Conservation (phyloP, 2,797 vertebrate species). For the Lithobates pipiens region DNA sequence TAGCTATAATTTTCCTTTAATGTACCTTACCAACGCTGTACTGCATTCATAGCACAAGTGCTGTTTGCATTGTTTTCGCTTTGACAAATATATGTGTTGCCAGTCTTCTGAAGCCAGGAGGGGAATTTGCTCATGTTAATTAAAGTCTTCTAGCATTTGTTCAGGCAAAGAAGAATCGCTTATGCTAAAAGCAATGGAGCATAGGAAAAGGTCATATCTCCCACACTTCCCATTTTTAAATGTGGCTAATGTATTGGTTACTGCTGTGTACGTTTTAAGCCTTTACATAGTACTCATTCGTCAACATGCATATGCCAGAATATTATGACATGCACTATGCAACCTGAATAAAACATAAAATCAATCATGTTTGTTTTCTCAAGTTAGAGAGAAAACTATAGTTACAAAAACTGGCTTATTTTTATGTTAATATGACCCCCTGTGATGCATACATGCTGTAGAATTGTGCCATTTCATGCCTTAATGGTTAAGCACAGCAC, state of each 20-base stretch:
- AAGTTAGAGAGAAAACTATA: background rate
- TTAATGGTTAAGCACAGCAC: background rate
- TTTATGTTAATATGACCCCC: background rate
- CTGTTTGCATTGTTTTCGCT: constrained; percentile 41
- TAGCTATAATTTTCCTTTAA: constrained; percentile 36
- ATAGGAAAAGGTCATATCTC: constrained; percentile 51
- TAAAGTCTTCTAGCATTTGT: constrained; percentile 52
- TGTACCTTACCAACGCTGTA: constrained; percentile 9
- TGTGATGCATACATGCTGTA: background rate
- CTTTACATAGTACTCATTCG: constrained; percentile 27
- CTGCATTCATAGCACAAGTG: constrained; percentile 23
- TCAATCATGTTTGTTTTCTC: constrained; percentile 6
- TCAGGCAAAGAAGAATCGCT: constrained; percentile 45
- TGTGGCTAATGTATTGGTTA: constrained; percentile 35
- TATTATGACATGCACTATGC: constrained; percentile 32
- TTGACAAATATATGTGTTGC: constrained; percentile 48
- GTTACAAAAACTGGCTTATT: background rate
- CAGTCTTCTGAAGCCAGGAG: constrained; percentile 26
- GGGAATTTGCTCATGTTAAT: constrained; percentile 54
- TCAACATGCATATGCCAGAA: constrained; percentile 9
- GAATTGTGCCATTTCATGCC: background rate
- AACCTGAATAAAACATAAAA: constrained; percentile 44
- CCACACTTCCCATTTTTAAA: constrained; percentile 47
- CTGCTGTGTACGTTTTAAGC: constrained; percentile 22
- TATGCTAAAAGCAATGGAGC: constrained; percentile 53